Base-by-base conservation (phyloP, 2,888 invertebrate species). In the Cosmopolites sordidus region DNA sequence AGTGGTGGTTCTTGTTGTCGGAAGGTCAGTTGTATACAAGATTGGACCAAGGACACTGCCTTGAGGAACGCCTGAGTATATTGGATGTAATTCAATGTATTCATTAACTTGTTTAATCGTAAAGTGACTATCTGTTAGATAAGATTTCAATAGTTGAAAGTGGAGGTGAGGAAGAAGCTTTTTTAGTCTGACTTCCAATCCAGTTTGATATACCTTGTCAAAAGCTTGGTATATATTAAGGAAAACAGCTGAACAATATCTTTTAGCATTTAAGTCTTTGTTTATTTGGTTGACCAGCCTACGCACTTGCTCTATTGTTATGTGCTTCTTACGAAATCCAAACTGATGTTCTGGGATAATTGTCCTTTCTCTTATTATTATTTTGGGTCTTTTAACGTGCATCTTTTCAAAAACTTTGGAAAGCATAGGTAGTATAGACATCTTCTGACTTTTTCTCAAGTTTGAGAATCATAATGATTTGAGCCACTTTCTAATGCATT, bases 191-290 rank as follows among this genome's bases (percentile, higher is more conserved):
- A 30, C 22, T 18, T 47, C 51, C 11, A 60, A 37, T 8, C 61
- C 61, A 29, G 46, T 43, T 22, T 62, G 61, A 58, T 60, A 61
- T 8, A 66, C 65, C 38, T 54, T 62, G 43, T 66, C 64, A 46
- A 66, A 66, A 2, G 64, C 63, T 43, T 64, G 63, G 9, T 56
- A 47, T 16, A 61, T 48, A 16, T 16, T 22, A 6, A 43, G 43
- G 16, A 43, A 43, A 15, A 22, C 43, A 14, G 43, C 43, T 5
- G 43, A 43, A 15, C 43, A 43, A 14, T 43, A 43, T 29, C 43
- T 43, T 27, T 43, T 43, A 9, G 22, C 22, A 5, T 64, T 62
- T 2, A 62, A 41, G 39, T 62, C 58, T 1, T 38, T 18, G 17
- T 50, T 54, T 2, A 59, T 59, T 56, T 52, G 39, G 8, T 51